phyloP scores from a whole-genome alignment of 2,888 invertebrate genomes.

The Dexiosoma caninum region DNA sequence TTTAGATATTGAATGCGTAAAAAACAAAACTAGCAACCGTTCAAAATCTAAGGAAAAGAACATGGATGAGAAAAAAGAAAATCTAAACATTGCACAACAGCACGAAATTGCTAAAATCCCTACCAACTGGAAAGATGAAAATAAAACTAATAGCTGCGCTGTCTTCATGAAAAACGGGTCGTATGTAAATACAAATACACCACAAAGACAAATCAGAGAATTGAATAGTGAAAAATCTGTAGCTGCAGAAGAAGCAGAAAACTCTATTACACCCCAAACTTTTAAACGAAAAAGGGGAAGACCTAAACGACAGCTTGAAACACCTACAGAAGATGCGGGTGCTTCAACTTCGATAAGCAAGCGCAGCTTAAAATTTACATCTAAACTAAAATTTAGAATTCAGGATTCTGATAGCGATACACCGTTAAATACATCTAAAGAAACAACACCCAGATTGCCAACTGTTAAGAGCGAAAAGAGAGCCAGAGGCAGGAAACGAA shows the following conservation, averaged over 20 bases:
- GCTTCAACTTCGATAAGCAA: not conserved
- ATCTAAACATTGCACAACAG: not conserved
- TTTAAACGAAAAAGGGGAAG: not conserved
- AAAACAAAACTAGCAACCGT: not conserved
- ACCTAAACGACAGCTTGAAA: not conserved
- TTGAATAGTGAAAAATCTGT: not conserved
- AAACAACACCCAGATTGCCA: not conserved
- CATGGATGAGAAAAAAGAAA: not conserved
- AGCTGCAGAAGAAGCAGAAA: not conserved
- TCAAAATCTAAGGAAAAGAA: not conserved
- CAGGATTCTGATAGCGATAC: slow-evolving; percentile 8
- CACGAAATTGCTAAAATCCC: not conserved
- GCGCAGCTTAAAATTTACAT: not conserved
- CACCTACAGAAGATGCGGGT: too few species aligned
- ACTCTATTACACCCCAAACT: not conserved
- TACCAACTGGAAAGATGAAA: too few species aligned
- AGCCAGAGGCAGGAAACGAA: not conserved
- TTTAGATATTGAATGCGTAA: not conserved
- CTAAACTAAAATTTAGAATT: slow-evolving; percentile 3
- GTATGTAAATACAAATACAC: not conserved
- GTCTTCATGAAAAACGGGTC: too few species aligned
- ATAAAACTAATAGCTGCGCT: too few species aligned
- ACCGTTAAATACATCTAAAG: not conserved
- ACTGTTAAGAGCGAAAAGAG: too few species aligned
- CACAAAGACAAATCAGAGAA: not conserved